Base-by-base conservation (phyloP, 2,797 vertebrate species). In the Anabacerthia variegaticeps region DNA sequence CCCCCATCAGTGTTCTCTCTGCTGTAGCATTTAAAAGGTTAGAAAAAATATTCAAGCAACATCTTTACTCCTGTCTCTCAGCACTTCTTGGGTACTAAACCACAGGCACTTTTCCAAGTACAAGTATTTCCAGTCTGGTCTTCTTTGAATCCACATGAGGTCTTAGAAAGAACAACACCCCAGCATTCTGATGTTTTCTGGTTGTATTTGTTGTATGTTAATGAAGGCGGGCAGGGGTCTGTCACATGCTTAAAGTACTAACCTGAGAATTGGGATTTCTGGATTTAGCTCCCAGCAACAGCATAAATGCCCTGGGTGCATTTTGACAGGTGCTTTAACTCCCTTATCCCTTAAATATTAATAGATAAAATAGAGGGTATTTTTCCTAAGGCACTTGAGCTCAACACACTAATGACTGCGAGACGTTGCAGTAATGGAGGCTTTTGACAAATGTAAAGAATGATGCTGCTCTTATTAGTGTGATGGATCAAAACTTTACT, bases 401-500 rank as follows among this genome's bases (percentile, higher is more conserved):
- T 78, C 82, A 77, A 51, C 7, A 2, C 62, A 55, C 39, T 88
- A 94, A 95, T 77, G 83, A 79, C 61, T 86, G 46, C 28, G 86
- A 79, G 84, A 87, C 61, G 65, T 63, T 88, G 73, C 75, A 74
- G 78, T 68, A 84, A 89, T 28, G 49, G 82, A 72, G 54, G 66
- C n/a, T 1, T 94, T 85, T 95, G 84, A 94, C 87, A 95, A 93
- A 85, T 71, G 68, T 46, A 67, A 92, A 51, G 66, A 76, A 77
- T 48, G 76, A 43, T 77, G 86, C 8, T 92, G 49, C 78, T 80
- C 61, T 86, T 95, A 67, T 82, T 93, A 34, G 44, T 39, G 59
- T 87, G 92, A 87, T 87, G 84, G 74, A 95, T 96, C 96, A 95
- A 93, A 96, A 94, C 86, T 87, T 94, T 67, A 74, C 89, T 90